phyloP scores from a whole-genome alignment of 2,113 vertebrate species.

The Psittacus erithacus region DNA sequence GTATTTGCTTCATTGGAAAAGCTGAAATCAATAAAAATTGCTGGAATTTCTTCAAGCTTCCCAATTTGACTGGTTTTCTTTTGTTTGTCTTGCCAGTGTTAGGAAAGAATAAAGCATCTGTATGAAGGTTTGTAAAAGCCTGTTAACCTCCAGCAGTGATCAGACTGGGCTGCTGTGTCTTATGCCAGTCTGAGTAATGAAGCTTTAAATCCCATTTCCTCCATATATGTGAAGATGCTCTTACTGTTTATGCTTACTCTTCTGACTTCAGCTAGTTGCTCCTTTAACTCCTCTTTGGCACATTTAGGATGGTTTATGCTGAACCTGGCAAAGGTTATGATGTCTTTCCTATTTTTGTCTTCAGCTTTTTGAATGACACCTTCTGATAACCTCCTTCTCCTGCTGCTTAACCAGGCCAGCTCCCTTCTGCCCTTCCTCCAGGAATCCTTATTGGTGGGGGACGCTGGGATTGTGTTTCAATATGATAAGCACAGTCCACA shows the following conservation, averaged over 20 bases:
- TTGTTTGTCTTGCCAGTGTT: not conserved
- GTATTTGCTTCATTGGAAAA: conserved; percentile 73
- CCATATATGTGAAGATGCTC: not conserved
- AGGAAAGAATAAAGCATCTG: not conserved
- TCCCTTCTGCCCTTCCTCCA: not conserved
- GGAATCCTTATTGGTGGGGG: not conserved
- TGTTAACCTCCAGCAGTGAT: not conserved
- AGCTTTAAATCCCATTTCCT: not conserved
- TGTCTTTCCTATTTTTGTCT: not conserved
- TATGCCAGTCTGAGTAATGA: not conserved
- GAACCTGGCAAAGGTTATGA: not conserved
- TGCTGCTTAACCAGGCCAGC: not conserved
- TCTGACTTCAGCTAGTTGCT: not conserved
- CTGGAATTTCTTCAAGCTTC: conserved; percentile 54
- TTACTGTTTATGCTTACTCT: not conserved
- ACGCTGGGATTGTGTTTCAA: not conserved
- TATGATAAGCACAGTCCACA: not conserved
- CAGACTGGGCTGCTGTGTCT: not conserved
- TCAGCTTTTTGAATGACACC: not conserved
- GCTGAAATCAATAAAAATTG: conserved; percentile 70
- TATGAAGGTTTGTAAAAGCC: not conserved
- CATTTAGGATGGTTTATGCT: not conserved
- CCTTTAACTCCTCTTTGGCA: not conserved
- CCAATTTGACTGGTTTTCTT: not conserved
- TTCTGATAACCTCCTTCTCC: not conserved